Base-by-base conservation (phyloP, 2,888 invertebrate genomes). In the Matsumyia berberina region DNA sequence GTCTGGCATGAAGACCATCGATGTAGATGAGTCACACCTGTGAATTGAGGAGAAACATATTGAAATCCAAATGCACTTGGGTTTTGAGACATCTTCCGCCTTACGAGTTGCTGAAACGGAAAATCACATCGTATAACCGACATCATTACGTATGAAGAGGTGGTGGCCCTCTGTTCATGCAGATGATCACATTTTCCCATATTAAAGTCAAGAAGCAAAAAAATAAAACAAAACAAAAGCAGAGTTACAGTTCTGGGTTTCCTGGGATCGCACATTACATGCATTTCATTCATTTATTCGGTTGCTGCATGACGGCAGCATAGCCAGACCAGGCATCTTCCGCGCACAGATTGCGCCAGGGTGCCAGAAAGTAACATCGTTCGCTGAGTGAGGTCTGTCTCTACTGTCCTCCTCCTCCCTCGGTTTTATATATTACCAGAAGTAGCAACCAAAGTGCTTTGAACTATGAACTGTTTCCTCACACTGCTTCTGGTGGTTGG, bases 401-500 rank as follows among this genome's bases (percentile, higher is more conserved):
- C 42, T 35, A 8, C 9, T 24, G 12, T 24, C 35, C 35, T n/a
- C n/a, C 53, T 55, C 15, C 77, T 53, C 12, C 15, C 31, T 76
- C 53, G 64, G 15, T 19, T 62, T 74, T 51, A 4, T 24, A 24
- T 24, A 24, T 24, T 24, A 24, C 64, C 67, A 78, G 72, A 78
- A 78, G 83, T 73, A 79, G 62, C 73, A 73, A 69, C 62, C 64
- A 83, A 79, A 83, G 83, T 83, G 79, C 83, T 83, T 79, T 83
- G 79, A 79, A 79, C 83, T 83, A 79, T 83, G 83, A 83, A 83
- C 83, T 79, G 79, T 83, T 83, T 83, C 73, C 62, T 64, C 62
- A 79, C 62, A 62, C 35, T 76, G 76, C 83, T 83, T 73, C 79
- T 73, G 83, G 76, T 58, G n/a, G 55, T 46, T 62, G 39, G 53